Evolutionary conservation across 1,140 invertebrate genomes (phyloP), one percentile per base, ranked within the genome.

Genomic region (Atta colombica): DNA sequence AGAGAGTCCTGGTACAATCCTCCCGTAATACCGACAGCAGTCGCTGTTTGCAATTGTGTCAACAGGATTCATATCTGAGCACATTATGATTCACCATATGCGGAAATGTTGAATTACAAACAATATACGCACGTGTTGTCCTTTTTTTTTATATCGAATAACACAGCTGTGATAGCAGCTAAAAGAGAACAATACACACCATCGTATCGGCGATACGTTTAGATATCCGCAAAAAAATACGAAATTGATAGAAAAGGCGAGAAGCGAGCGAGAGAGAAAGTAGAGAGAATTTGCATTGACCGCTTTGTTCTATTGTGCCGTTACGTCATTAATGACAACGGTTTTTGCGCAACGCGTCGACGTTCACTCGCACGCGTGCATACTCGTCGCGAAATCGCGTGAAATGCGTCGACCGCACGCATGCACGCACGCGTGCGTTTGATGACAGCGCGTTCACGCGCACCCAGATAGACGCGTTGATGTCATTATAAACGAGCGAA

Each of bases 401-500:
- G 75, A 63, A 77, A 53, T 12, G 28, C 88, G 66, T 31, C 87
- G 31, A 55, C 61, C 39, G 18, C 68, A 31, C 28, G 28, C 1
- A 60, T 12, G 18, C 39, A 65, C n/a, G 55, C 58, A 75, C 39
- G 53, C 28, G n/a, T 28, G 14, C 39, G 55, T n/a, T 61, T 63
- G 82, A 86, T 78, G 77, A 89, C 61, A 85, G 77, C 69, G 69
- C 61, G 21, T 72, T 39, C 60, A 60, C 61, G 39, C 60, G 28
- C 14, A 21, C 45, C 72, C 81, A 88, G 81, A 89, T 90, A 88
- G 86, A 86, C 77, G 68, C 89, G 85, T 87, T 92, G 92, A 92
- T 92, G 90, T 90, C 88, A 92, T 93, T 92, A 92, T 91, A 93
- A 93, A 93, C 90, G 93, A 90, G 87, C 89, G 69, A 85, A 74